Evolutionary conservation across 2,797 vertebrate genomes (phyloP), one percentile per base, ranked within the genome.

Genomic region (Rhabdophis nuchalis): DNA sequence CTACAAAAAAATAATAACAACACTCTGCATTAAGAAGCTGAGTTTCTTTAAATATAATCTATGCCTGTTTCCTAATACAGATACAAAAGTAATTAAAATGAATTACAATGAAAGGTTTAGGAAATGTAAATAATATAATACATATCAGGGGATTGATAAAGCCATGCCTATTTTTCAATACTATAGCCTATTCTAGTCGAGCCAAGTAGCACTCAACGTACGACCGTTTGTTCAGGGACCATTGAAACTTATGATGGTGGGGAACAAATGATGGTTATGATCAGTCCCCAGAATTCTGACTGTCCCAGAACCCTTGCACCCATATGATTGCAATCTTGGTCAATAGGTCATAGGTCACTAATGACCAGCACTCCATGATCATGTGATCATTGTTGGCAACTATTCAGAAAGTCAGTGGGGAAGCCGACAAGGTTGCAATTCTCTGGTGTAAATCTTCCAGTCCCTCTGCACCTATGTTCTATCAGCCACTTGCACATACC

Each of bases 1-100:
- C 99, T 99, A 94, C 94, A 95, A 93, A 82, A 97, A 90, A 4
- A 72, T 4, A 54, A 36, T 20, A 56, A 7, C 32, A 29, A 91
- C 41, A n/a, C 6, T 50, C 29, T 25, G 25, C 8, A 57, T 92
- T 50, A 88, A 82, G 16, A 29, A 25, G 52, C 27, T 27, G n/a
- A 27, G 32, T 12, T 64, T 29, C 25, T 91, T 85, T 68, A 68
- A 91, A 52, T 64, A 64, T 23, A 13, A 91, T 41, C 36, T 68
- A 11, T 86, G 58, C n/a, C n/a, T 86, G 1, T 87, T 87, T 68
- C 50, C 46, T 13, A 86, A 53, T 29, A 91, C 25, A 16, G 9
- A 10, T 88, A 25, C 36, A 53, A 50, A 90, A 29, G 25, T n/a
- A 23, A 46, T 52, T 90, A 61, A 61, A 91, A 12, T 52, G 77